Conservation (phyloP, 1,140 invertebrate species). For the Drosophila baimaii region DNA sequence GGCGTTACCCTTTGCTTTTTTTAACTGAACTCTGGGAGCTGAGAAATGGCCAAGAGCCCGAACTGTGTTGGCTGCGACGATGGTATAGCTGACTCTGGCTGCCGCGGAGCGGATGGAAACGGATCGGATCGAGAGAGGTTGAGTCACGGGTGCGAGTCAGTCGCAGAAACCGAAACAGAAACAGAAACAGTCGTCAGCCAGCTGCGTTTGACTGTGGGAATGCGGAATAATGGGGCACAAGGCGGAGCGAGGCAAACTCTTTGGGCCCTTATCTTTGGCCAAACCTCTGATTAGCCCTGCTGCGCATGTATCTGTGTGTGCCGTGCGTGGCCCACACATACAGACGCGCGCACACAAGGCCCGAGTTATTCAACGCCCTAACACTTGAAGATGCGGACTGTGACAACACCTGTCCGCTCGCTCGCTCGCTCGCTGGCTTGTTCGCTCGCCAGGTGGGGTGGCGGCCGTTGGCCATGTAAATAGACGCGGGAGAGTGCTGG, state of each 20-base stretch:
- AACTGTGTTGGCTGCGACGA: slow-evolving; percentile 3
- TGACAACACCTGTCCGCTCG: slow-evolving; percentile 71
- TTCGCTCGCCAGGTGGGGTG: slow-evolving; percentile 66
- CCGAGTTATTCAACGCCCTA: slow-evolving; percentile 20
- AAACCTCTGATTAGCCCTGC: slow-evolving; percentile 71
- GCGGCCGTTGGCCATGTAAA: slow-evolving; percentile 40
- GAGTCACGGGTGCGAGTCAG: slow-evolving; percentile 62
- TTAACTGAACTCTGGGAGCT: background rate
- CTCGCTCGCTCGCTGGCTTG: slow-evolving; percentile 21
- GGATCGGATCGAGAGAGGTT: slow-evolving; percentile 33
- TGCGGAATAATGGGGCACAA: slow-evolving; percentile 41
- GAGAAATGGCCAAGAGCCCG: slow-evolving; percentile 2
- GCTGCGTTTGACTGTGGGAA: slow-evolving; percentile 39
- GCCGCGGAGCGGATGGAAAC: slow-evolving; percentile 5
- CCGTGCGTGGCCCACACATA: slow-evolving; percentile 16
- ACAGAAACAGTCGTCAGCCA: slow-evolving; percentile 33
- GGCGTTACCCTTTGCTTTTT: slow-evolving; percentile 11
- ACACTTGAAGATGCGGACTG: slow-evolving; percentile 18
- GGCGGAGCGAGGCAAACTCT: slow-evolving; percentile 17
- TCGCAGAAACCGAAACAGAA: slow-evolving; percentile 12
- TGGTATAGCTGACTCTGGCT: slow-evolving; percentile 1
- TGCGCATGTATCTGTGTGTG: slow-evolving; percentile 62
- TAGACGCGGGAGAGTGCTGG: slow-evolving; percentile 29
- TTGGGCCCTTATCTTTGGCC: slow-evolving; percentile 67
- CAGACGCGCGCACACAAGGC: slow-evolving; percentile 13